Base-by-base conservation (phyloP, 2,797 vertebrate species). In the Hirundo rustica region DNA sequence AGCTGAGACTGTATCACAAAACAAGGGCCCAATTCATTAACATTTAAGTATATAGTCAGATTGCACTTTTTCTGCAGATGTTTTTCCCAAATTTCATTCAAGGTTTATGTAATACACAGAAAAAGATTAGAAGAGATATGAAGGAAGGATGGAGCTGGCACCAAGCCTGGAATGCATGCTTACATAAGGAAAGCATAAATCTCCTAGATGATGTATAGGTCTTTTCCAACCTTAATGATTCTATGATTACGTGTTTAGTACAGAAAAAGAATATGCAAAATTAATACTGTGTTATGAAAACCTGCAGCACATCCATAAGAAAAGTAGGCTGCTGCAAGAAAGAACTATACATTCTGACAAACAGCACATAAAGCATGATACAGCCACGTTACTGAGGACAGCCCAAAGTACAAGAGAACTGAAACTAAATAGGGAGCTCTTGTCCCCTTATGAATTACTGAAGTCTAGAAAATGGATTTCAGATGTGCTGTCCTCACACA, bases 101-200 rank as follows among this genome's bases (percentile, higher is more conserved):
- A 79, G 12, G 45, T 77, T 95, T 93, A 71, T 3, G 2, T 47
- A 38, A 85, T 45, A 88, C 47, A 64, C 47, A 67, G 93, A 79
- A 61, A 93, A 58, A 79, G 76, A 87, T 38, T 38, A 18, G 2
- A 64, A 78, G 76, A 96, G 26, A 67, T 75, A 29, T 30, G 87
- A 91, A 95, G 94, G 95, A 97, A 97, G 96, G 96, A 97, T 85
- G 94, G 89, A 96, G 97, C 96, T 97, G 96, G 82, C 95, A 98
- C 89, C 95, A 92, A 85, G 71, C 79, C 94, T 88, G 76, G 50
- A 96, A 96, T 53, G 91, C 66, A 88, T 80, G 80, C 94, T 87
- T 93, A 92, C 86, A 88, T 60, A 88, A 92, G 95, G 54, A 96
- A 93, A 96, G 11, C 61, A 91, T 93, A 91, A 95, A 96, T 95